Evolutionary conservation across 2,797 vertebrate genomes (phyloP).

Genomic region (Picus viridis): DNA sequence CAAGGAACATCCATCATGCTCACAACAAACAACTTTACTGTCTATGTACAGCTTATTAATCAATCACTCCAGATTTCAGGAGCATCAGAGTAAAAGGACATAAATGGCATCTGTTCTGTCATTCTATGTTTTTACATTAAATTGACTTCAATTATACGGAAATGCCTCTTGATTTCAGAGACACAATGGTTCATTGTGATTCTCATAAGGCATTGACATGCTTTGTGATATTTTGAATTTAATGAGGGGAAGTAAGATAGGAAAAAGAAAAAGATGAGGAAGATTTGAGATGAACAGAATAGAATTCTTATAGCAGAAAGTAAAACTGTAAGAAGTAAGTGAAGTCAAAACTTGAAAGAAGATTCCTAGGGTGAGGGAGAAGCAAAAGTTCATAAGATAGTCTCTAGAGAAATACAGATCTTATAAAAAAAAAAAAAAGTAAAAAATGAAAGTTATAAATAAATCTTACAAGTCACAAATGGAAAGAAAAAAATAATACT

Average conservation of each 20-base stretch:
- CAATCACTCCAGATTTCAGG: neutral
- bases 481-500: neutral
- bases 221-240: neutral
- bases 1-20: neutral
- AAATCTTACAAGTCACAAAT: neutral
- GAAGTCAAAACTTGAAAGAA: neutral
- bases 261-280: neutral
- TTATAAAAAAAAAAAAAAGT: neutral
- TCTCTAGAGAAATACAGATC: neutral
- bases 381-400: neutral
- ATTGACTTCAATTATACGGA: neutral
- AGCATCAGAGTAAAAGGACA: neutral
- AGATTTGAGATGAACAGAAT: neutral
- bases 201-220: neutral
- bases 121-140: neutral
- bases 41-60: neutral
- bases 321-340: neutral
- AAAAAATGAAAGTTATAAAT: neutral
- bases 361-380: rapidly evolving
- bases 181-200: neutral
- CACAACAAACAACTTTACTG: neutral
- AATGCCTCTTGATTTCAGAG: neutral
- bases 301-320: neutral
- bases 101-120: neutral
- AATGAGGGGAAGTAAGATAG: neutral